Base-by-base conservation (phyloP, 1,140 invertebrate species). In the Dinothrombium tinctorium region DNA sequence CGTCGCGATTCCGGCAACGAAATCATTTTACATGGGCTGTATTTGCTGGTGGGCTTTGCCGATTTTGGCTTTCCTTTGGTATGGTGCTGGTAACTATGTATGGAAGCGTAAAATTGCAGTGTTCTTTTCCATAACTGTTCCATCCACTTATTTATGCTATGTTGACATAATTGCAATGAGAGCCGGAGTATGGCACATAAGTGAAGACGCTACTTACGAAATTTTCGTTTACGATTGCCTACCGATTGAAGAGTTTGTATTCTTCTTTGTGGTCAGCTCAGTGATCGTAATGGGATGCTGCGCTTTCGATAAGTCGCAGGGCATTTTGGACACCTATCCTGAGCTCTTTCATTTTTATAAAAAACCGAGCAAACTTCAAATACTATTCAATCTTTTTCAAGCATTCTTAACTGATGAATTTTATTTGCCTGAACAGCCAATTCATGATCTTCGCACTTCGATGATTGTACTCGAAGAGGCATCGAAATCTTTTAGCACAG, bases 401-500 rank as follows among this genome's bases (percentile, higher is more conserved):
- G 33, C 33, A 1, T 36, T 36, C 7, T 7, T 21, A 2, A 22
- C 17, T 2, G 1, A 7, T 21, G 33, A 36, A 36, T 17, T 12
- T 4, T 9, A 21, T 36, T 36, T 36, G 23, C 33, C 33, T n/a
- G 23, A 36, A 21, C 17, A 36, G 12, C 17, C 12, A 11, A 11
- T 36, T 8, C 19, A 36, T 20, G 33, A 36, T 17, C 17, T 36
- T 1, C 20, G 12, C 8, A 22, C 23, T 21, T 36, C 12, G 11
- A 7, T 36, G 9, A 21, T 12, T 4, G 33, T 36, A 11, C 19
- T 36, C 2, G 8, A 19, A 12, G 11, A 21, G 12, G 12, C 17
- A 21, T 36, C 33, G 12, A 36, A 36, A 36, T 36, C 33, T 2
- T 36, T 36, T 21, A 36, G 19, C 5, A n/a, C n/a, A n/a, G n/a